phyloP scores from a whole-genome alignment of 2,797 vertebrate genomes.

The Tapera naevia region DNA sequence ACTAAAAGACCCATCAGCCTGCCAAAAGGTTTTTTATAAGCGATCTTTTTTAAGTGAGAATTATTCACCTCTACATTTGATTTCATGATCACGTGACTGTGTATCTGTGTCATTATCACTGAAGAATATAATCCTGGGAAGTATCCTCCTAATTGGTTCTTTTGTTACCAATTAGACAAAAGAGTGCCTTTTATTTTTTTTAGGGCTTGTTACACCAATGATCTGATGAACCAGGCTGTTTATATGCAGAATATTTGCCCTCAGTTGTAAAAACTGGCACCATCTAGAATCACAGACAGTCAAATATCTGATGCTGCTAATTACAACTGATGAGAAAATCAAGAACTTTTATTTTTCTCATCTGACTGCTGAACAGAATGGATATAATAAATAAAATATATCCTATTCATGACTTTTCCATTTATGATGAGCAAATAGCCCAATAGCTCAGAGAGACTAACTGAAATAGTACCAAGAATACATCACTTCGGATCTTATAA shows the following conservation, averaged over 20 bases:
- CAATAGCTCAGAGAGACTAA: background rate
- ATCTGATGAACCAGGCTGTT: constrained; percentile 8
- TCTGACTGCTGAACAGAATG: background rate
- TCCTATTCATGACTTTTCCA: background rate
- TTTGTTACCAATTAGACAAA: constrained; percentile 24
- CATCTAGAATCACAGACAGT: background rate
- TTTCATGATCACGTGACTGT: background rate
- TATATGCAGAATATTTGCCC: background rate
- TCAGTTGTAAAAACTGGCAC: background rate
- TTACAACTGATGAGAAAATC: background rate
- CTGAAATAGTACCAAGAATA: background rate
- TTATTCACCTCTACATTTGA: background rate
- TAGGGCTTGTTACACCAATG: background rate
- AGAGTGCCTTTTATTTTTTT: background rate
- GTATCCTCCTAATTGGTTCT: background rate
- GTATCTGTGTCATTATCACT: background rate
- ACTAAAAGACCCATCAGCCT: background rate
- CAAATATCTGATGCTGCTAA: background rate
- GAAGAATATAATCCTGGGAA: background rate
- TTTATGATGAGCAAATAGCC: background rate
- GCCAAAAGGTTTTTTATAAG: background rate
- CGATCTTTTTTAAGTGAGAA: background rate
- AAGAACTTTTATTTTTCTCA: background rate
- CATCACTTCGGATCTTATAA: background rate
- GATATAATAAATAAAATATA: background rate